Conservation (phyloP, 1,140 invertebrate species). For the Diorhabda carinulata region DNA sequence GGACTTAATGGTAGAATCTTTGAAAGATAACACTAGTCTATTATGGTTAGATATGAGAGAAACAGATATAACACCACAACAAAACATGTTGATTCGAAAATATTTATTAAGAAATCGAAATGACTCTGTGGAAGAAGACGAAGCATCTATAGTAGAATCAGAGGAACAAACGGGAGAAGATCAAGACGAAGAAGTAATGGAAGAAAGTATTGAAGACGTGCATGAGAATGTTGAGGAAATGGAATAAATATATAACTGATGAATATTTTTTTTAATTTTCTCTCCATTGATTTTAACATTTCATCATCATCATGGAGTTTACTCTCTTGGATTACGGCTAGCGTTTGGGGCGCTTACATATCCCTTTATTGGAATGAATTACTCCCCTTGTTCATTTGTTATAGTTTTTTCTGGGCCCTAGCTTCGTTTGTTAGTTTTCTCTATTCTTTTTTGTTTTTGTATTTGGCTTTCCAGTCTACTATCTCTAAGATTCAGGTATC, state of each 20-base stretch:
- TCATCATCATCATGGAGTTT: no score
- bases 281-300: no score
- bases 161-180: neutral
- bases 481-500: no score
- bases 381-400: no score
- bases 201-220: conserved; percentile 8
- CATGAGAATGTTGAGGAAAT: neutral
- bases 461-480: no score
- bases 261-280: no score
- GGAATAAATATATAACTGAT: neutral
- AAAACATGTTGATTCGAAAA: conserved; percentile 24
- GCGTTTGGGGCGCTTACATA: no score
- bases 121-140: neutral
- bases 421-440: no score
- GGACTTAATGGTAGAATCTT: conserved; percentile 32
- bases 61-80: conserved; percentile 34
- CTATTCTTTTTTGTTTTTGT: no score
- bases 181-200: conserved; percentile 16
- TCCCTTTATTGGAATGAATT: no score
- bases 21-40: conserved; percentile 30
- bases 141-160: neutral
- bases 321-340: no score
- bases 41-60: conserved; percentile 39
- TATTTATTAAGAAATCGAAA: conserved; percentile 27
- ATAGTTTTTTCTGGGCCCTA: no score